Base-by-base conservation (phyloP, 2,797 vertebrate genomes). In the Vireo griseus region DNA sequence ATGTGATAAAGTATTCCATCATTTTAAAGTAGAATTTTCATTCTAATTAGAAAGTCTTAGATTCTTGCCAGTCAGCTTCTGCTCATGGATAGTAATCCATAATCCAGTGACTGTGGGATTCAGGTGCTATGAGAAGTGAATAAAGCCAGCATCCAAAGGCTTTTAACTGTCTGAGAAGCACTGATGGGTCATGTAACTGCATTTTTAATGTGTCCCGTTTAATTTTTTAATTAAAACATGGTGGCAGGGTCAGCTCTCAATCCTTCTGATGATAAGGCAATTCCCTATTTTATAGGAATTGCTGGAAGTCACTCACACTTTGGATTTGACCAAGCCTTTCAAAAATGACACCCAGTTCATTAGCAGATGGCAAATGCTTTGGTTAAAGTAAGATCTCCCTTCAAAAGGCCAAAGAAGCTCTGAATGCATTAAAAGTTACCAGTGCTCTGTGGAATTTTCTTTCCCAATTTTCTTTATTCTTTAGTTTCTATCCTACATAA, bases 1-100 rank as follows among this genome's bases (percentile, higher is more conserved):
- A 4, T 24, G 59, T 18, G 54, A 90, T 45, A 73, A 74, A 87
- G 31, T 68, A 68, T 80, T 77, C 62, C 19, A 74, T 74, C 1
- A 57, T 80, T 85, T 90, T 65, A 61, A 86, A 93, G 44, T 11
- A 90, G 72, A 86, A 75, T 66, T 95, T 88, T 93, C 33, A 66
- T 86, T 82, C 55, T 68, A 54, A 86, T 66, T 86, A 76, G 54
- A 82, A 91, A 91, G 44, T 40, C 51, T 51, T 75, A 47, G 69
- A 78, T 59, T 84, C 31, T 72, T 72, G 75, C 62, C 62, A 86
- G 73, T 31, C 59, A 66, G 48, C 26, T 88, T 84, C 85, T 90
- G 62, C 74, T 88, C 48, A 45, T 13, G 21, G 91, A 66, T 52
- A 77, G 54, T 62, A 88, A 88, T 57, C 73, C 80, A 48, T 25